Percentiles rank a stretch among this genome's conserved stretches.
Evolutionary conservation across 92 coral and sea anemone species (phyloP).

Genomic region (Porites rus): DNA sequence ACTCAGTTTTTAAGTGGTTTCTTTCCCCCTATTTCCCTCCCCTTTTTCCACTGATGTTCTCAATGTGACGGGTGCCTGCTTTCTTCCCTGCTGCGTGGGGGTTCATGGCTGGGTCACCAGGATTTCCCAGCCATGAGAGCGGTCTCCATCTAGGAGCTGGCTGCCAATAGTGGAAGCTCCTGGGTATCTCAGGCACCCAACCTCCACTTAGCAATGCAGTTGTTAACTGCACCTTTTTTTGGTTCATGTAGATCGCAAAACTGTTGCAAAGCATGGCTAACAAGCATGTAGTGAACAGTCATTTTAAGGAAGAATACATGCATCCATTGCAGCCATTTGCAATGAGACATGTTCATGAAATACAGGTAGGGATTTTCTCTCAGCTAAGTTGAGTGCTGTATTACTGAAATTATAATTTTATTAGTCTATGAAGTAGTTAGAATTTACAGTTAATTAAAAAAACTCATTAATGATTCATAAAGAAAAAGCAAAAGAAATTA

Average conservation of each 20-base stretch:
- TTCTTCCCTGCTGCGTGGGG: not conserved
- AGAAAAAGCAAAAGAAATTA: too few relatives aligned
- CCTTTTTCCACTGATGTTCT: too few relatives aligned
- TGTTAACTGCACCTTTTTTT: not conserved
- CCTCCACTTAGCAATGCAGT: too few relatives aligned
- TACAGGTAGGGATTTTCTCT: constrained; percentile 66
- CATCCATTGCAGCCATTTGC: constrained; percentile 94
- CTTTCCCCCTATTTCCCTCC: too few relatives aligned
- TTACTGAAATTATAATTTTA: not conserved
- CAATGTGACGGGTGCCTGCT: not conserved
- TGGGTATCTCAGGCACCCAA: too few relatives aligned
- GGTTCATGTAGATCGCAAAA: constrained; percentile 82
- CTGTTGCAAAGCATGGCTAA: constrained; percentile 96
- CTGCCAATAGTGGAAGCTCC: too few relatives aligned
- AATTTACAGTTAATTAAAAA: too few relatives aligned
- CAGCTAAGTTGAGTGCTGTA: not conserved
- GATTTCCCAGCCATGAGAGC: too few relatives aligned
- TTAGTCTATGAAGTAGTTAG: not conserved
- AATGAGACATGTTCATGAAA: constrained; percentile 73
- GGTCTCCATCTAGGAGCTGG: too few relatives aligned
- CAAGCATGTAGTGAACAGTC: constrained; percentile 80
- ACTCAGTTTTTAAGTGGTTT: too few relatives aligned
- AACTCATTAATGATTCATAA: too few relatives aligned
- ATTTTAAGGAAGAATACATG: constrained; percentile 96
- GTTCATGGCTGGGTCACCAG: too few relatives aligned